Evolutionary conservation across 1,140 invertebrate species (phyloP).

Genomic region (Helicoverpa zea): DNA sequence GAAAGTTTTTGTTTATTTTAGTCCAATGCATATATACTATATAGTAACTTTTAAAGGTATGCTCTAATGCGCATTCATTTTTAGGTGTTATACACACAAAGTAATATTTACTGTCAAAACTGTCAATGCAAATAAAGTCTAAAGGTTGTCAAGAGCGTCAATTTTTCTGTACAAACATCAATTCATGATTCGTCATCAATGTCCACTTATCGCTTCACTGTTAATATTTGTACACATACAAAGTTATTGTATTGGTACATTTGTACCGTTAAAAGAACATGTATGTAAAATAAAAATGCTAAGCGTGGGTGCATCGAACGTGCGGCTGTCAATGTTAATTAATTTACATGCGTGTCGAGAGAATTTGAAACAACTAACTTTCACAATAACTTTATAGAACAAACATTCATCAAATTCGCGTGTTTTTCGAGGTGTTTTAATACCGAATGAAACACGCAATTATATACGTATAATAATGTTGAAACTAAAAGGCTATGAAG

Average conservation of each 20-base stretch:
- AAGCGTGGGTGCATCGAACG: conserved; percentile 9
- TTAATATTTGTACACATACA: not conserved
- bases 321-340: not conserved
- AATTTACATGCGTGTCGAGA: not conserved
- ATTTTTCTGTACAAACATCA: not conserved
- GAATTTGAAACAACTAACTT: not conserved
- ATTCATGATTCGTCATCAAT: not conserved
- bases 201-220: not conserved
- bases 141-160: not conserved
- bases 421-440: not conserved
- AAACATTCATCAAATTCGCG: not conserved
- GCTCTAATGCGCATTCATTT: too few species aligned
- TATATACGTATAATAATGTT: too few species aligned
- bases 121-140: not conserved
- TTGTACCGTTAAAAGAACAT: conserved; percentile 4
- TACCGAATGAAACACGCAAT: not conserved
- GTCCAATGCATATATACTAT: too few species aligned
- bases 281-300: not conserved
- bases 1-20: too few species aligned
- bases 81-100: not conserved
- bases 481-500: too few species aligned
- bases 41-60: too few species aligned
- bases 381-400: not conserved
- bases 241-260: not conserved
- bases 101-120: not conserved